A percentile compares a stretch with the other conserved stretches of the same genome.
phyloP scores from a whole-genome alignment of 2,113 vertebrate genomes.

The Phycodurus eques region DNA sequence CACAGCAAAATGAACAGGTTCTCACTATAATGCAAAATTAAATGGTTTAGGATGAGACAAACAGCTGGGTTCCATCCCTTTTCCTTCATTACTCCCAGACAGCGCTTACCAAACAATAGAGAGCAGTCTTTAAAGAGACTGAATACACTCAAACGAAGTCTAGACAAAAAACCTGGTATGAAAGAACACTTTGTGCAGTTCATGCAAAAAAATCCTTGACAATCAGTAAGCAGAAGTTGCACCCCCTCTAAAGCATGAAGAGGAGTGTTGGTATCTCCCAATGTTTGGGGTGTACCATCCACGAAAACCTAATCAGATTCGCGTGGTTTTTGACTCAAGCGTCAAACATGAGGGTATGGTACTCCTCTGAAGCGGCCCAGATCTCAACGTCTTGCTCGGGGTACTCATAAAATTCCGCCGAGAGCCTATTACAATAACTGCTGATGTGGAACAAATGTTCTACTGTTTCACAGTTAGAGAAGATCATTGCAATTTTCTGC shows the following conservation, averaged over 20 bases:
- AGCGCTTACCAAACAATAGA: conserved; percentile 1
- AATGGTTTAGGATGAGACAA: neutral
- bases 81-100: neutral
- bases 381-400: neutral
- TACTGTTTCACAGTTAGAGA: neutral
- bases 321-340: neutral
- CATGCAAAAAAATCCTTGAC: neutral
- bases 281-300: neutral
- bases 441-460: neutral
- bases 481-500: neutral
- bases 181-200: neutral
- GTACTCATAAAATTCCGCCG: neutral
- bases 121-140: neutral
- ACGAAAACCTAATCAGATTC: neutral
- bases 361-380: neutral
- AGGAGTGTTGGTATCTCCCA: neutral
- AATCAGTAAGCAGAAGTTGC: neutral
- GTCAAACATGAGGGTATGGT: neutral
- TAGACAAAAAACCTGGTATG: neutral
- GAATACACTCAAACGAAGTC: neutral
- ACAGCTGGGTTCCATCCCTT: neutral
- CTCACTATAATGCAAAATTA: neutral
- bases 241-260: neutral
- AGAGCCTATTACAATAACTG: neutral
- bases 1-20: neutral